phyloP scores from a whole-genome alignment of 2,113 vertebrate genomes.

The Ciconia maguari region DNA sequence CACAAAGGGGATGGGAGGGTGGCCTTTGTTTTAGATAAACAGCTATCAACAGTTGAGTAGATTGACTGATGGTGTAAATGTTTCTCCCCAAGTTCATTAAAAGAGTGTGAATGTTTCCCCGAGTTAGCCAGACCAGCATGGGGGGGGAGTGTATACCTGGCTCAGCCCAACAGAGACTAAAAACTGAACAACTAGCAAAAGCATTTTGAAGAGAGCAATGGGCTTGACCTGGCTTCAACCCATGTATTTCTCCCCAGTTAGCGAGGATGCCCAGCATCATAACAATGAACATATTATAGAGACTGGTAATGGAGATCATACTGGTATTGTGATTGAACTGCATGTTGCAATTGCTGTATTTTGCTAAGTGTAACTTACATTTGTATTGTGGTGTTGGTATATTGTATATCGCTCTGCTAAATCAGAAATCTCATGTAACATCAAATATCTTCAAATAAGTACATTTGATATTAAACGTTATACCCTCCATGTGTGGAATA shows the following conservation, averaged over 20 bases:
- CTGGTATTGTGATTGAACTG: background rate
- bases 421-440: background rate
- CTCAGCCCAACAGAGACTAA: background rate
- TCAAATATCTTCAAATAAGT: background rate
- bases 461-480: background rate
- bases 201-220: background rate
- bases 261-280: accelerated
- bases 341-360: background rate
- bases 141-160: too few relatives aligned
- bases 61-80: background rate
- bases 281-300: background rate
- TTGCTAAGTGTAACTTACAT: background rate
- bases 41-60: background rate
- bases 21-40: background rate
- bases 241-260: background rate
- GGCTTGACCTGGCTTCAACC: background rate
- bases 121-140: background rate
- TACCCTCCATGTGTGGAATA: background rate
- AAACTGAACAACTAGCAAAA: background rate
- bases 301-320: background rate
- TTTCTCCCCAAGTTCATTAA: background rate
- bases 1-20: background rate
- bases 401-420: background rate
- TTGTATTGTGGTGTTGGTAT: background rate
- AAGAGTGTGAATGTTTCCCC: background rate